These are phyloP conservation scores for Leptinotarsa undecemlineata DNA, from an alignment of 1,140 invertebrate species.

Conservation along the genomic window DNA sequence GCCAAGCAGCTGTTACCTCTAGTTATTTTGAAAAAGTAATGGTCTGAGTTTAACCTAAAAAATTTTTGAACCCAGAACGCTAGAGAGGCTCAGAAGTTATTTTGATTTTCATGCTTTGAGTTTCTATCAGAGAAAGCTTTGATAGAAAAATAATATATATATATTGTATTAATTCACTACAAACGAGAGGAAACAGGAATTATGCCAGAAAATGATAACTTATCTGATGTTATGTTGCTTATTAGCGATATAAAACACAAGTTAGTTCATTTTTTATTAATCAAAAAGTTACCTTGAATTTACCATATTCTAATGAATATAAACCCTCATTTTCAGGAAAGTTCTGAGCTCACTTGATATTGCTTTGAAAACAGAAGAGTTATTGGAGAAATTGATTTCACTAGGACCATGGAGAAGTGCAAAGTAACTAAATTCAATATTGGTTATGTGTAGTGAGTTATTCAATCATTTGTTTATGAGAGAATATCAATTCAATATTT, in stretches of 20 bases:
- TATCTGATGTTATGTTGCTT: slow-evolving; percentile 48
- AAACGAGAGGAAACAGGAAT: not conserved
- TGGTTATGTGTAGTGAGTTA: too few species aligned
- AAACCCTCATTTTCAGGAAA: slow-evolving; percentile 56
- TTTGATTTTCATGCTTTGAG: too few species aligned
- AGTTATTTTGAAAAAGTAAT: too few species aligned
- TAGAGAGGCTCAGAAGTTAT: too few species aligned
- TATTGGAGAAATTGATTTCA: slow-evolving; percentile 64
- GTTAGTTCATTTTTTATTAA: slow-evolving; percentile 44
- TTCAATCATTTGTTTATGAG: too few species aligned
- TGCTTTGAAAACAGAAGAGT: slow-evolving; percentile 61
- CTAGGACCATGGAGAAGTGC: slow-evolving; percentile 64
- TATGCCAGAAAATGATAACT: slow-evolving; percentile 30
- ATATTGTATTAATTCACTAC: too few species aligned
- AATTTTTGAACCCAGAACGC: too few species aligned
- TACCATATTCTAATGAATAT: slow-evolving; percentile 15
- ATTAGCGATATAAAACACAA: slow-evolving; percentile 59
- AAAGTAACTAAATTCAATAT: slow-evolving; percentile 56
- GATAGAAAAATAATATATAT: too few species aligned
- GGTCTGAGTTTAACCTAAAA: too few species aligned
- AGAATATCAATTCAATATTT: too few species aligned
- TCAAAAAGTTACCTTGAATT: slow-evolving; percentile 12
- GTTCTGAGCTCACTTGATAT: slow-evolving; percentile 64
- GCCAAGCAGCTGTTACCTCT: too few species aligned
- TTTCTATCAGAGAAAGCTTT: too few species aligned